Conservation (phyloP, 2,888 invertebrate genomes). For the Chydorus sphaericus region DNA sequence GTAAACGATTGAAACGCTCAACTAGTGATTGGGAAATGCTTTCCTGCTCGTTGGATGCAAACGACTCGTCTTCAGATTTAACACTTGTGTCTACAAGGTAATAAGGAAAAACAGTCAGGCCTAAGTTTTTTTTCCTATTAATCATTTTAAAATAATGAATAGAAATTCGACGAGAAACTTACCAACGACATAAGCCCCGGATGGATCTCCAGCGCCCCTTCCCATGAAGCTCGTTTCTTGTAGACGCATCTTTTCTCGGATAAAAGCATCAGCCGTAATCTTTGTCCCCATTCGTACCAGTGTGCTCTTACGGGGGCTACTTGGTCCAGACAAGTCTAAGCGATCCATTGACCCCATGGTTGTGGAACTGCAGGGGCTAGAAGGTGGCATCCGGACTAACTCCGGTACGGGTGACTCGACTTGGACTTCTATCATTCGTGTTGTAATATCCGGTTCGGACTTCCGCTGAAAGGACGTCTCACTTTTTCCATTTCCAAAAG, state of each 20-base stretch:
- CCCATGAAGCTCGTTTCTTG: slow-evolving; percentile 1
- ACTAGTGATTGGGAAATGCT: slow-evolving; percentile 49
- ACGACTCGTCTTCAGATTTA: slow-evolving; percentile 11
- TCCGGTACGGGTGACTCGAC: background rate
- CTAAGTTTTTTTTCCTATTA: background rate
- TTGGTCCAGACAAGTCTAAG: background rate
- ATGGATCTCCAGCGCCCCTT: background rate
- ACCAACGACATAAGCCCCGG: slow-evolving; percentile 13
- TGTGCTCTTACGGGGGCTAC: slow-evolving; percentile 7
- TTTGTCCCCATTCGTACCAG: slow-evolving; percentile 19
- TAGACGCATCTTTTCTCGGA: slow-evolving; percentile 16
- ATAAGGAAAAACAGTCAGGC: background rate
- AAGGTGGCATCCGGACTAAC: background rate
- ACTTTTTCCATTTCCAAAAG: background rate
- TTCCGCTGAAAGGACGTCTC: background rate
- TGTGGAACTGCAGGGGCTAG: background rate
- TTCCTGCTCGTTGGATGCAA: slow-evolving; percentile 24
- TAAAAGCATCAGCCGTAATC: slow-evolving; percentile 17
- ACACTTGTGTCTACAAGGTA: slow-evolving; percentile 9
- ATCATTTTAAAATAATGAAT: background rate
- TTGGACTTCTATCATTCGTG: slow-evolving; percentile 4
- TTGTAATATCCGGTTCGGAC: background rate
- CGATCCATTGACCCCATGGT: background rate
- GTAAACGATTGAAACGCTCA: slow-evolving; percentile 42
- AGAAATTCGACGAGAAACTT: background rate